Percentiles rank a stretch among this genome's conserved stretches.
Conservation (phyloP, 2,797 vertebrate species). For the Nothura maculosa region DNA sequence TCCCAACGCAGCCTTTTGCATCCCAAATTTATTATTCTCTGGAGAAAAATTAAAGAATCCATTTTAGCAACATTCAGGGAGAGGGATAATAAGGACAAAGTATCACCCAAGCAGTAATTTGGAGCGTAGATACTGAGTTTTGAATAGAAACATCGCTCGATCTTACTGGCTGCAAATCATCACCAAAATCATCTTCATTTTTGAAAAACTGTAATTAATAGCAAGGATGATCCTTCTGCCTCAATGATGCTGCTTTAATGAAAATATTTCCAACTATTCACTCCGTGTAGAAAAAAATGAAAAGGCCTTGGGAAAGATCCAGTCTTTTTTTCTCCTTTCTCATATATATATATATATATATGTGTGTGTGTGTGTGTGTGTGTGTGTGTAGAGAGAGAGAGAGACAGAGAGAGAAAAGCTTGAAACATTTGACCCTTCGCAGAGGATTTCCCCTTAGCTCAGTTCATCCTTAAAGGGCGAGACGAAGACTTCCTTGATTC, state of each 20-base stretch:
- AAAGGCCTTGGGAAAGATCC: background rate
- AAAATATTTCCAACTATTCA: background rate
- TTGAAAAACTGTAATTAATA: constrained; percentile 17
- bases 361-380: no score
- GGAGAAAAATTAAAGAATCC: constrained; percentile 79
- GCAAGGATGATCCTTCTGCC: background rate
- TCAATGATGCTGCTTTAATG: background rate
- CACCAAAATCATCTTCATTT: background rate
- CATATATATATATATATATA: background rate
- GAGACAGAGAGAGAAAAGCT: background rate
- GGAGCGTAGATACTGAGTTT: constrained; percentile 37
- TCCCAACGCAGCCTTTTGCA: constrained; percentile 79
- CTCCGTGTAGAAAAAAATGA: background rate
- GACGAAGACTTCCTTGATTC: background rate
- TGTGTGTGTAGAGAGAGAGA: no score
- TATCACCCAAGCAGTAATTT: constrained; percentile 30
- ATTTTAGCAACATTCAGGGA: constrained; percentile 34
- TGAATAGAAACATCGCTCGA: constrained; percentile 33
- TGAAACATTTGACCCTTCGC: background rate
- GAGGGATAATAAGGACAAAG: constrained; percentile 35
- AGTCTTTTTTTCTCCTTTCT: background rate
- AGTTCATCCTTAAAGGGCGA: background rate
- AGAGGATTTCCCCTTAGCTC: background rate
- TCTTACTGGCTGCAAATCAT: background rate
- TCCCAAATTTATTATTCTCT: constrained; percentile 77